These are phyloP conservation scores for Gymnocheta viridis DNA, from an alignment of 2,888 invertebrate genomes.

Conservation along the genomic window DNA sequence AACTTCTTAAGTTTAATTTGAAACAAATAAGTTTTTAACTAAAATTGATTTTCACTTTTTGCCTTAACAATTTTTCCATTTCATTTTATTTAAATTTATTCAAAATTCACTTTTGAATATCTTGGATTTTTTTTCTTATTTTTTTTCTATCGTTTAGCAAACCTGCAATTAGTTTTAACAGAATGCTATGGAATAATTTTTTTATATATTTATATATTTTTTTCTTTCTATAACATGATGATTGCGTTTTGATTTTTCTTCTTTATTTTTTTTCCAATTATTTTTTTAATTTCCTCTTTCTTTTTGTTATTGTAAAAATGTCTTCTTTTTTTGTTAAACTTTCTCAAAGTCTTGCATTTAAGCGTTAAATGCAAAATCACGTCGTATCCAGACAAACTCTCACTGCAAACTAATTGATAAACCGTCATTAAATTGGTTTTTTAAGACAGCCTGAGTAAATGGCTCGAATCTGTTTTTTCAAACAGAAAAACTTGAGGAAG, in stretches of 20 bases:
- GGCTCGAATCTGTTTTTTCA: neutral
- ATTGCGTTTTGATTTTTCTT: slow-evolving; percentile 39
- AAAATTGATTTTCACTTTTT: slow-evolving; percentile 36
- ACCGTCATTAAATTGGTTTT: slow-evolving; percentile 43
- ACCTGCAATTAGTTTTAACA: slow-evolving; percentile 56
- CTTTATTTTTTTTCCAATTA: slow-evolving; percentile 15
- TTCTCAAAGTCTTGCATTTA: neutral
- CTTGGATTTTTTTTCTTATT: neutral
- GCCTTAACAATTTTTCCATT: neutral
- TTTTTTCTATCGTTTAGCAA: slow-evolving; percentile 30
- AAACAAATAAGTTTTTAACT: neutral
- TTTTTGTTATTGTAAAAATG: slow-evolving; percentile 31
- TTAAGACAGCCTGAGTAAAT: slow-evolving; percentile 9
- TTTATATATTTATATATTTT: neutral
- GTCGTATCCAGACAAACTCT: slow-evolving; percentile 58
- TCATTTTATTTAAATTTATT: slow-evolving; percentile 6
- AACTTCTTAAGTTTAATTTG: neutral
- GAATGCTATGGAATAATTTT: slow-evolving; percentile 36
- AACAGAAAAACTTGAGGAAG: neutral
- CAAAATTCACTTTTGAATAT: slow-evolving; percentile 55
- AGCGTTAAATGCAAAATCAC: slow-evolving; percentile 50
- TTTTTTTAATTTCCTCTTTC: slow-evolving; percentile 6
- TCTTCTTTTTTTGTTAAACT: slow-evolving; percentile 8
- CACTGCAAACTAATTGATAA: slow-evolving; percentile 56
- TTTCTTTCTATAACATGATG: slow-evolving; percentile 43